phyloP scores from a whole-genome alignment of 2,888 invertebrate species.

The Iphiclides podalirius region DNA sequence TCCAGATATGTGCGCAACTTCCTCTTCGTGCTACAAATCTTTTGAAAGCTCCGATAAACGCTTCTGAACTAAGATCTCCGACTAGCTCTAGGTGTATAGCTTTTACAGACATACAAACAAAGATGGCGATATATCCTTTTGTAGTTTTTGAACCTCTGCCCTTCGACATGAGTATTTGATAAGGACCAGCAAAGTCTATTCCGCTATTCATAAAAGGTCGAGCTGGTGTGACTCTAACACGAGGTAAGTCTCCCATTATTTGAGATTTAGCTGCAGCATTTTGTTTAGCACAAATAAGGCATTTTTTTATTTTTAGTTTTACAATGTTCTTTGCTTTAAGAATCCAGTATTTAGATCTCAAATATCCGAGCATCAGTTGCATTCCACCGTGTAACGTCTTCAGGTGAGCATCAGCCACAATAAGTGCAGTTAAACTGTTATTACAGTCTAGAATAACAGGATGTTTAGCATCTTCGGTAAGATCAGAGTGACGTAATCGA shows the following conservation, averaged over 20 bases:
- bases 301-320: no score
- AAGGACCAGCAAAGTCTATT: slow-evolving; percentile 35
- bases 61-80: slow-evolving; percentile 22
- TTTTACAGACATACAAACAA: slow-evolving; percentile 31
- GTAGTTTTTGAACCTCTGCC: slow-evolving; percentile 30
- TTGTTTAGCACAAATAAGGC: slow-evolving; percentile 25
- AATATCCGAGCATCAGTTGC: slow-evolving; percentile 28
- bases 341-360: slow-evolving; percentile 27
- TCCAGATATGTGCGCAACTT: slow-evolving; percentile 25
- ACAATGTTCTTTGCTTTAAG: slow-evolving; percentile 13
- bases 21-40: slow-evolving; percentile 32
- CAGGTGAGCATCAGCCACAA: slow-evolving; percentile 30
- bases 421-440: slow-evolving; percentile 15
- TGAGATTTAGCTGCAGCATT: slow-evolving; percentile 27
- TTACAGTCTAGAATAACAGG: no score
- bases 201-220: slow-evolving; percentile 31
- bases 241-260: slow-evolving; percentile 35
- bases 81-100: slow-evolving; percentile 27
- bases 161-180: slow-evolving; percentile 27
- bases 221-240: slow-evolving; percentile 28
- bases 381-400: slow-evolving; percentile 32
- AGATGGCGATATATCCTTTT: slow-evolving; percentile 34
- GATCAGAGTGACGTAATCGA: no score
- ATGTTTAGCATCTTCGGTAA: no score
- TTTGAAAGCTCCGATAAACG: slow-evolving; percentile 27